Base-by-base conservation (phyloP, 2,888 invertebrate genomes). In the Eristalinus aeneus region DNA sequence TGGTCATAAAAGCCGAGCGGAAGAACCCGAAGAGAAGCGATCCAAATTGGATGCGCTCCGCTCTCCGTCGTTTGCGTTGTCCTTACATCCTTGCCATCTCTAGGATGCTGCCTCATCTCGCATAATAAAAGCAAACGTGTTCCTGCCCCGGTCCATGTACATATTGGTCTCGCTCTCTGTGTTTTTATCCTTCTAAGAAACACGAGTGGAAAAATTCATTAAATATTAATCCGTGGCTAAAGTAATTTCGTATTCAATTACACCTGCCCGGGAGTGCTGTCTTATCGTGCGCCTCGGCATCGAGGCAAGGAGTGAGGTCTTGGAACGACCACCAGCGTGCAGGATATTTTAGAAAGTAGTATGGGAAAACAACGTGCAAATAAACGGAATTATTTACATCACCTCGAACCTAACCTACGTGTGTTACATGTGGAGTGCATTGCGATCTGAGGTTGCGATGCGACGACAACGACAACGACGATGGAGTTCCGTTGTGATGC, bases 241-340 rank as follows among this genome's bases (percentile, higher is more conserved):
- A 88, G 88, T 88, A 89, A 89, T 89, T 88, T 88, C 88, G 88
- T 89, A 89, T 89, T 89, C 89, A 89, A 89, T 89, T 89, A 89
- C 89, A 89, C 88, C 88, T 89, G 85, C 73, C 81, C 80, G 75
- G 60, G 76, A 83, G 74, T 75, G 75, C 75, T 79, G 71, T 82
- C 82, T 83, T 83, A 63, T 65, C 54, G 76, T 67, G 69, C 60
- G 80, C 71, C 75, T 73, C 54, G 39, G 20, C 11, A 60, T 4
- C 56, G 27, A 20, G n/a, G 39, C 39, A 46, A 3, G 63, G 56
- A 58, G 36, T 39, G 58, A 76, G 67, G 75, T 68, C 81, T 67
- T 64, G 60, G 64, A 36, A 81, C 64, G 76, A 61, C 73, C 73
- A 81, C 31, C 54, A n/a, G 23, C 12, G 23, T 56, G 39, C 16